Conservation (phyloP, 2,113 vertebrate genomes). For the Pluvialis apricaria region DNA sequence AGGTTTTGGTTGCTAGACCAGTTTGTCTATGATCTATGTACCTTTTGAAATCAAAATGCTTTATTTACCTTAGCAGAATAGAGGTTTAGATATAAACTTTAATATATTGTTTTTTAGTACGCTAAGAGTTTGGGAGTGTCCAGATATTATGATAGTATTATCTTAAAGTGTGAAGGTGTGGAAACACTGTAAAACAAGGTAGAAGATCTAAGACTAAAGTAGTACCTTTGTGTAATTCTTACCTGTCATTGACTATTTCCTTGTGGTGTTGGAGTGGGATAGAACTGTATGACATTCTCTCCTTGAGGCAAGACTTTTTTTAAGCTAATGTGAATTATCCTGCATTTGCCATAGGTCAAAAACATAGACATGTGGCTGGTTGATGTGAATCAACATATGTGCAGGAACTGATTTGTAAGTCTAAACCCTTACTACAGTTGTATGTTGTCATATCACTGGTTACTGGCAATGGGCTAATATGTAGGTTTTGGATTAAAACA, state of each 20-base stretch:
- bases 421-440: background rate
- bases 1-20: background rate
- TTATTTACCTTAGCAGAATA: background rate
- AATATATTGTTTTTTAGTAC: background rate
- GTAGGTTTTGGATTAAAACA: background rate
- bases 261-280: background rate
- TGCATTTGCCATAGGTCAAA: background rate
- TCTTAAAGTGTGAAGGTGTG: background rate
- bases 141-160: background rate
- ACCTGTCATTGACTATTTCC: background rate
- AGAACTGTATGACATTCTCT: background rate
- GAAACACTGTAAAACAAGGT: background rate
- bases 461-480: background rate
- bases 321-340: background rate
- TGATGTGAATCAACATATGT: background rate
- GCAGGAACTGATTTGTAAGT: background rate
- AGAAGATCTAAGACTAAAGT: background rate
- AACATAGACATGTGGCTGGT: background rate
- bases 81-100: background rate
- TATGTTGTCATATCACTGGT: background rate
- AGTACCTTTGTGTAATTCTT: background rate
- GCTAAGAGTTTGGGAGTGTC: background rate
- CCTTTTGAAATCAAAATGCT: constrained; percentile 17
- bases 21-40: background rate
- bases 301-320: background rate